Percentiles rank a stretch among this genome's conserved stretches.
Conservation (phyloP, 1,140 invertebrate genomes). For the fruit fly (Drosophila melanogaster) region DNA sequence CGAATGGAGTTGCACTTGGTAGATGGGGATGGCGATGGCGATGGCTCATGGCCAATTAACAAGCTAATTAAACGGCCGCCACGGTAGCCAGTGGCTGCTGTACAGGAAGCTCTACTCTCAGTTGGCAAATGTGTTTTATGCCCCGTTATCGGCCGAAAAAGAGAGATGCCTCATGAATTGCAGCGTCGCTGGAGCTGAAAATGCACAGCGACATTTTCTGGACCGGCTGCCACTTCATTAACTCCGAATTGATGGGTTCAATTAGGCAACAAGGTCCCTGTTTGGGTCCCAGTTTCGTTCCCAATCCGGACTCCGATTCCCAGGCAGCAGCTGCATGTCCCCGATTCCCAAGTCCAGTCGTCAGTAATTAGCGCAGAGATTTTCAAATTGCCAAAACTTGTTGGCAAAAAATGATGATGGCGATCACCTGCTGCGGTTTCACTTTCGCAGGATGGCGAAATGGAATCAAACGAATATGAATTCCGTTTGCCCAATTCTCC, state of each 20-base stretch:
- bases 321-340: conserved; percentile 45
- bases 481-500: conserved; percentile 40
- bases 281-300: conserved; percentile 13
- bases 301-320: neutral
- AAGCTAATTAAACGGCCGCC: conserved; percentile 74
- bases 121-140: conserved; percentile 54
- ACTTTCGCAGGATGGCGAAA: conserved; percentile 81
- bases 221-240: conserved; percentile 74
- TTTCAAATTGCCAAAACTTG: conserved; percentile 84
- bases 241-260: conserved; percentile 81
- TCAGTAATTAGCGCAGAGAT: conserved; percentile 82
- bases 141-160: conserved; percentile 54
- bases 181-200: conserved; percentile 61
- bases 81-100: conserved; percentile 56
- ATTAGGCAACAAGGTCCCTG: conserved; percentile 69
- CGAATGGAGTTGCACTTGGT: conserved; percentile 1
- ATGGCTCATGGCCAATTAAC: conserved; percentile 71
- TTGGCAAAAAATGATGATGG: conserved; percentile 29
- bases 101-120: conserved; percentile 65
- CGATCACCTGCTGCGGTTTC: conserved; percentile 65
- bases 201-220: conserved; percentile 70
- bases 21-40: neutral
- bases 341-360: conserved; percentile 15
- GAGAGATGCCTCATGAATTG: conserved; percentile 59
- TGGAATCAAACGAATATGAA: conserved; percentile 82